Percentiles rank a stretch among this genome's conserved stretches.
phyloP scores from a whole-genome alignment of 2,888 invertebrate genomes.

The Anoncus sp. region DNA sequence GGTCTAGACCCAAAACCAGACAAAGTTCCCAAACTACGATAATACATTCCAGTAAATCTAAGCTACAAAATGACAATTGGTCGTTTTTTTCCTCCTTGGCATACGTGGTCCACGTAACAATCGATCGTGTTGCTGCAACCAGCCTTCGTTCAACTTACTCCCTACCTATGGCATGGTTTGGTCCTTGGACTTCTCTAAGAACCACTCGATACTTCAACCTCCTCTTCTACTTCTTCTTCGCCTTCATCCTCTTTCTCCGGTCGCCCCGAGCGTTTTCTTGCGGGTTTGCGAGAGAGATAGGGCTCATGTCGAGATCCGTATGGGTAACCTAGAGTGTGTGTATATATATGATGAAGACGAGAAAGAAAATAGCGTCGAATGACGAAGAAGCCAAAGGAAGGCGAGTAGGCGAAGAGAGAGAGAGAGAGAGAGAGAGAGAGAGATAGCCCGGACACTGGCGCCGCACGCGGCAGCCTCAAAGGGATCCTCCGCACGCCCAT shows the following conservation, averaged over 20 bases:
- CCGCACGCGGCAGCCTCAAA: conserved; percentile 83
- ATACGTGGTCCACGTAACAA: background rate
- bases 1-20: too few relatives aligned
- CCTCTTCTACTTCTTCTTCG: conserved; percentile 6
- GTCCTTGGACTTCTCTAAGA: conserved; percentile 4
- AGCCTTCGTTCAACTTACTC: background rate
- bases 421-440: conserved; percentile 61
- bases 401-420: conserved; percentile 53
- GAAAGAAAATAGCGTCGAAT: conserved; percentile 23
- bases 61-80: too few relatives aligned
- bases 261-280: conserved; percentile 38
- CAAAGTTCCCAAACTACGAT: too few relatives aligned
- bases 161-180: background rate
- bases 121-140: background rate
- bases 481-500: conserved; percentile 83
- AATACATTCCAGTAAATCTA: too few relatives aligned
- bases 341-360: too few relatives aligned
- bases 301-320: conserved; percentile 37
- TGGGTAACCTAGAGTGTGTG: conserved; percentile 9
- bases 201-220: conserved; percentile 32
- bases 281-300: conserved; percentile 46
- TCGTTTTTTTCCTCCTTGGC: background rate
- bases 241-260: conserved; percentile 4
- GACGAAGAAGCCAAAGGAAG: conserved; percentile 34
- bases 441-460: conserved; percentile 76